Evolutionary conservation across 2,113 vertebrate genomes (phyloP).

Genomic region (Gymnorhina tibicen): DNA sequence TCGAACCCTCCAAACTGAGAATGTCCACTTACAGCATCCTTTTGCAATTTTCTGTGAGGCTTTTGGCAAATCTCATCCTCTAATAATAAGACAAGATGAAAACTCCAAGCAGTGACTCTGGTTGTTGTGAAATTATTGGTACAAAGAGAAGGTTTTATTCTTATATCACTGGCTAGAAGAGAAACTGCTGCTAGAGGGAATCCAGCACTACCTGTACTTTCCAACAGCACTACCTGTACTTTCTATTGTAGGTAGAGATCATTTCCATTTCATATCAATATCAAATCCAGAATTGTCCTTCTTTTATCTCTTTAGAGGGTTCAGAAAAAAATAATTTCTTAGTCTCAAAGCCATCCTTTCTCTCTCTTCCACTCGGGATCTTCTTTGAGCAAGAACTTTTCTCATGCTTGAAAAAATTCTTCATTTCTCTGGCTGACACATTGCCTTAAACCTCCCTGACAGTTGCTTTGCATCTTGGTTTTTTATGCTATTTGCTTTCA

Average conservation of each 20-base stretch:
- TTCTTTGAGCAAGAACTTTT: background rate
- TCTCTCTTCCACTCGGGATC: background rate
- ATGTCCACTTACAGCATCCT: background rate
- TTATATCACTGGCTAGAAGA: background rate
- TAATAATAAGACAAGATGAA: background rate
- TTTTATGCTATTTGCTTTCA: background rate
- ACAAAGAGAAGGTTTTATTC: background rate
- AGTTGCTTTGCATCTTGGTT: background rate
- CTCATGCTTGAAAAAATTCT: background rate
- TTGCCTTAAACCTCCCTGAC: background rate
- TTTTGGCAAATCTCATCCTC: background rate
- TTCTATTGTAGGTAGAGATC: background rate
- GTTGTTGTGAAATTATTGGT: background rate
- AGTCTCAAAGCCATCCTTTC: background rate
- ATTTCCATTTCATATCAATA: background rate
- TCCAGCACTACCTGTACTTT: background rate
- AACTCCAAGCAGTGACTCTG: fast-evolving
- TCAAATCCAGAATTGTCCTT: background rate
- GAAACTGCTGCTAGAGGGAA: background rate
- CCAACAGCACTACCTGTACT: background rate
- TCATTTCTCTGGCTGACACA: background rate
- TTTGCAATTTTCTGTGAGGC: background rate
- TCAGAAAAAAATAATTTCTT: background rate
- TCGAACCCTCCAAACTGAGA: background rate
- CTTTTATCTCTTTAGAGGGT: background rate